phyloP scores from a whole-genome alignment of 2,113 vertebrate genomes.

The Psittacula cyanocephala region DNA sequence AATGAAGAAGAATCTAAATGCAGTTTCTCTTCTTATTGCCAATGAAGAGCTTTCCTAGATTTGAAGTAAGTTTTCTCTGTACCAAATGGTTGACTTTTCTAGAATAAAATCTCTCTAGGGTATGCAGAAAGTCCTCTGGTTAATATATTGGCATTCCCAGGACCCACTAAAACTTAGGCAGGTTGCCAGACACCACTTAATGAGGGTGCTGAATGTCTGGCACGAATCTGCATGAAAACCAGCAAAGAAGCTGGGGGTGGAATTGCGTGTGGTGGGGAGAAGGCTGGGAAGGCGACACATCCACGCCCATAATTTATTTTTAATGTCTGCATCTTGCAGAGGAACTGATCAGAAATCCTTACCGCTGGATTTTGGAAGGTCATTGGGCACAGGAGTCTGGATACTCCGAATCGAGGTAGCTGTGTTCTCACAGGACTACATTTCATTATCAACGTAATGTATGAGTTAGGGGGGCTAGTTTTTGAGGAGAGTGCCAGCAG shows the following conservation, averaged over 20 bases:
- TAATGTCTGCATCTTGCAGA: constrained; percentile 57
- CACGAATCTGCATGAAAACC: constrained; percentile 69
- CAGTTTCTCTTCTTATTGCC: constrained; percentile 66
- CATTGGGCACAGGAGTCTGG: not conserved
- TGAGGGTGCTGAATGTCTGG: constrained; percentile 76
- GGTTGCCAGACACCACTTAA: constrained; percentile 79
- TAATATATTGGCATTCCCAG: constrained; percentile 82
- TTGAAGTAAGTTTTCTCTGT: constrained; percentile 62
- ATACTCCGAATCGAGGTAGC: not conserved
- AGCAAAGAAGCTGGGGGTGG: constrained; percentile 53
- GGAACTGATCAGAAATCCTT: not conserved
- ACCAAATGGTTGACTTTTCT: constrained; percentile 79
- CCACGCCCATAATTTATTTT: constrained; percentile 70
- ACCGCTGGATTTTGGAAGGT: not conserved
- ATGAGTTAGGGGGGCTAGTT: not conserved
- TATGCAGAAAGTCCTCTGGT: constrained; percentile 75
- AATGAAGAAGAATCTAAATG: constrained; percentile 61
- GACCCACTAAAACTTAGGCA: constrained; percentile 77
- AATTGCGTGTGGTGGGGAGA: not conserved
- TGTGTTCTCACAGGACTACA: not conserved
- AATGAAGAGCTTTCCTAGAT: constrained; percentile 59
- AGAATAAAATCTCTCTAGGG: constrained; percentile 74
- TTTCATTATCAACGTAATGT: not conserved
- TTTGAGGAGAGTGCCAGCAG: not conserved
- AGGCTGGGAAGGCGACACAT: constrained; percentile 6